phyloP scores from a whole-genome alignment of 2,113 vertebrate species.

The Rhabdornis inornatus region DNA sequence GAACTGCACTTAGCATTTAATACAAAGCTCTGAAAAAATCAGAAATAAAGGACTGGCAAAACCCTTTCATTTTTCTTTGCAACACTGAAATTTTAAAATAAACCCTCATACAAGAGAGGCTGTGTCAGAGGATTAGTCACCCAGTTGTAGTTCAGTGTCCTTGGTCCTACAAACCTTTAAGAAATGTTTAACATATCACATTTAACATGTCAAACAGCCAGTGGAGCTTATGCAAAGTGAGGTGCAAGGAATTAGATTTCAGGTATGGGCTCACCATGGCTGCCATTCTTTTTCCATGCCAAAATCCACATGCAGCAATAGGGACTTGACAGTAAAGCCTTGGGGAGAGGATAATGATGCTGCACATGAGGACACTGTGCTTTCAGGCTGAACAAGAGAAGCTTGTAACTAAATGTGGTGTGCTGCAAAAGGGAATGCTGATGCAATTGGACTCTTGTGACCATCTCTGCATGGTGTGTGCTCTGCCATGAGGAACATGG shows the following conservation, averaged over 20 bases:
- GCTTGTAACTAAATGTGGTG: background rate
- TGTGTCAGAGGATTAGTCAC: background rate
- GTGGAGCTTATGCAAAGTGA: background rate
- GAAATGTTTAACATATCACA: background rate
- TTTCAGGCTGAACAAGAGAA: background rate
- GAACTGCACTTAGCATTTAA: background rate
- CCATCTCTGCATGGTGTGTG: background rate
- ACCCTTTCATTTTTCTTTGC: background rate
- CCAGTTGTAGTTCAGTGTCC: background rate
- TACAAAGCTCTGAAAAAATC: background rate
- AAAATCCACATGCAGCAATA: background rate
- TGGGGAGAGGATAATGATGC: background rate
- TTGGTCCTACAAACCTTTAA: background rate
- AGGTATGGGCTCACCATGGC: background rate
- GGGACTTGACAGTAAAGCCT: background rate
- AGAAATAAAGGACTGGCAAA: background rate
- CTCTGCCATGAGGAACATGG: background rate
- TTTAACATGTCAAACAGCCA: background rate
- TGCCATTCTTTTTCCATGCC: background rate
- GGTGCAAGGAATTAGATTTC: background rate
- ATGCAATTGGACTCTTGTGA: rapidly evolving
- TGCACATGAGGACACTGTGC: rapidly evolving
- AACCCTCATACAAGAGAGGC: background rate
- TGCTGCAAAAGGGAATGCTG: background rate
- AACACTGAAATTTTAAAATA: background rate